Base-by-base conservation (phyloP, 2,797 vertebrate species). In the Steatocranus sp. region DNA sequence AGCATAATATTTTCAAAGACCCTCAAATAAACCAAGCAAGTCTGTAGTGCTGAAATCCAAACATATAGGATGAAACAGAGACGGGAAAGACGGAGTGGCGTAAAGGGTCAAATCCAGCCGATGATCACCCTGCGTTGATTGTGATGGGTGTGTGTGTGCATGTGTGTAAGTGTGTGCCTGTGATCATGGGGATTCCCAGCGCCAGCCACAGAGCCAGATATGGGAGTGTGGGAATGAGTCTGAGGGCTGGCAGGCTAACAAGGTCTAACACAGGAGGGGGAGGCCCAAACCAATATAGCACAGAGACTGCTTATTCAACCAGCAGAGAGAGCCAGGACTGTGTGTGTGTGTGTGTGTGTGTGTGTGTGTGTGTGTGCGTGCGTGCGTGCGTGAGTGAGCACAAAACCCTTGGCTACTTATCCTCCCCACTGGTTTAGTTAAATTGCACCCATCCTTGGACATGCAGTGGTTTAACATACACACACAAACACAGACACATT, bases 161-260 rank as follows among this genome's bases (percentile, higher is more conserved):
- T 36, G 58, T 23, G 58, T 14, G 34, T 1, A 14, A 11, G 84
- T 77, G 78, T 79, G 83, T 85, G 82, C 25, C 18, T 81, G 30
- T 84, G 88, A 89, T 88, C 88, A 92, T 81, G 93, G 93, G 93
- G 93, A 94, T 93, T 93, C 93, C 94, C 94, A 93, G 89, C 82
- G 14, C 83, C 75, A 85, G 89, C 83, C 88, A 27, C 84, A 91
- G 85, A 93, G 91, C 91, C 91, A 92, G 92, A 91, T 91, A 92
- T 93, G 89, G 91, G 91, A 95, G 93, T 94, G 95, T 94, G 94
- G 94, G 94, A 95, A 94, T 93, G 92, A 93, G 87, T 89, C 86
- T 85, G 80, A 87, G 89, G 88, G 84, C 90, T 94, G 94, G 94
- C 92, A 95, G 91, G 75, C 87, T 93, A 94, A 93, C 94, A 92